Evolutionary conservation across 2,797 vertebrate species (phyloP), one percentile per base, ranked within the genome.

Genomic region (Arctocebus calabarensis): DNA sequence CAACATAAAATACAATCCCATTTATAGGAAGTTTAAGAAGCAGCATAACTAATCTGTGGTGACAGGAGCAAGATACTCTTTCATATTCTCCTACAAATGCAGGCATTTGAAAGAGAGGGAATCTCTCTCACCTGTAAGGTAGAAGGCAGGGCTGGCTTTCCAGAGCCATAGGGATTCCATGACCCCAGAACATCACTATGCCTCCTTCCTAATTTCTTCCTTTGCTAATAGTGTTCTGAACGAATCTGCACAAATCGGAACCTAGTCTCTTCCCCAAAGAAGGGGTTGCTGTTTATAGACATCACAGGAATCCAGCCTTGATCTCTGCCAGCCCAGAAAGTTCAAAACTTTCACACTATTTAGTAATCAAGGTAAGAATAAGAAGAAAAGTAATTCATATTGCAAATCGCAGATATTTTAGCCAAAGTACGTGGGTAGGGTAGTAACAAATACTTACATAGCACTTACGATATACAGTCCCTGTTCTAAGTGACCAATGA

Each of bases 261-360:
- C 71, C 19, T 57, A 57, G 59, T 93, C 19, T 75, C 57, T 93
- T 37, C 29, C 20, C 48, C n/a, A 73, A 11, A 45, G 62, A 94
- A 86, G 62, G n/a, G 4, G 9, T 12, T 79, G 13, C 82, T 64
- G 19, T 75, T 85, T 59, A 78, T 10, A 68, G 29, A 57, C 5
- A 34, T 85, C 11, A 0, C 13, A 87, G 25, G 27, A 90, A 94
- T 23, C 25, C 29, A 71, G 37, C 3, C 62, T 86, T 70, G 23
- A 84, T 88, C 62, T 86, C 64, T 86, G 52, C 52, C 70, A 94
- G 7, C 13, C 61, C 52, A 90, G 37, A n/a, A 85, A 85, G 59
- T 29, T 92, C 45, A 45, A 88, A 40, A 79, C 82, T 55, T 27
- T 59, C 37, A 88, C 17, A 61, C 5, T 79, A 59, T 23, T 84